Conservation (phyloP, 2,888 invertebrate species). For the Ctenicera cuprea region DNA sequence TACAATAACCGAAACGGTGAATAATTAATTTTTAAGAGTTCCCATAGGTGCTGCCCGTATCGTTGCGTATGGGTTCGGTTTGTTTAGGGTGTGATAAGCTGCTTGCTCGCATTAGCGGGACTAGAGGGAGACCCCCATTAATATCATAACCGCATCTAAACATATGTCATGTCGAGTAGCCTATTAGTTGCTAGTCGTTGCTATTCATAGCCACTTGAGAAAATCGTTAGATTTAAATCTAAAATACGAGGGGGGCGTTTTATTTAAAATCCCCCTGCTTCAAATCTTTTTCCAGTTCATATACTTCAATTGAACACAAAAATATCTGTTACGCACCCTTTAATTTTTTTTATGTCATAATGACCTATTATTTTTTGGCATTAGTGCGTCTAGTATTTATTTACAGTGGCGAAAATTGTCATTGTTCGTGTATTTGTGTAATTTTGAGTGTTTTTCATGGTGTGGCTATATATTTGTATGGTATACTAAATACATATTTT, state of each 20-base stretch:
- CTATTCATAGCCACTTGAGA: constrained; percentile 60
- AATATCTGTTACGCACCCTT: constrained; percentile 19
- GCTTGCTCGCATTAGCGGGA: constrained; percentile 17
- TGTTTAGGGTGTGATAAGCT: constrained; percentile 63
- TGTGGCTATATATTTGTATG: too few species aligned
- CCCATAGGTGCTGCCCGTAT: constrained; percentile 55
- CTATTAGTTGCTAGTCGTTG: constrained; percentile 60
- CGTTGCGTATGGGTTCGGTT: constrained; percentile 54
- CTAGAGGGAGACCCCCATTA: constrained; percentile 56
- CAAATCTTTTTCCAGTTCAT: constrained; percentile 47
- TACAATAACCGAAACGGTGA: constrained; percentile 18
- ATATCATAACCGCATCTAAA: constrained; percentile 62
- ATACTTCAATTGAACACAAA: constrained; percentile 7
- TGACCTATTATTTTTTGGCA: constrained; percentile 1
- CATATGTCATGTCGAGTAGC: constrained; percentile 62
- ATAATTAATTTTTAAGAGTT: constrained; percentile 47
- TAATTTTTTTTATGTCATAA: not conserved
- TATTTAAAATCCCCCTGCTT: constrained; percentile 35
- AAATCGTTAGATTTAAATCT: constrained; percentile 62
- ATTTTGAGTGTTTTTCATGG: too few species aligned
- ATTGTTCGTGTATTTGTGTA: too few species aligned
- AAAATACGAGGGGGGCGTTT: constrained; percentile 49
- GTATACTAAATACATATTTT: too few species aligned
- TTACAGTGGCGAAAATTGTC: too few species aligned
- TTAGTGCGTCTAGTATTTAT: not conserved